Evolutionary conservation across 2,888 invertebrate genomes (phyloP).

Genomic region (Hermaeophaga mercurialis): DNA sequence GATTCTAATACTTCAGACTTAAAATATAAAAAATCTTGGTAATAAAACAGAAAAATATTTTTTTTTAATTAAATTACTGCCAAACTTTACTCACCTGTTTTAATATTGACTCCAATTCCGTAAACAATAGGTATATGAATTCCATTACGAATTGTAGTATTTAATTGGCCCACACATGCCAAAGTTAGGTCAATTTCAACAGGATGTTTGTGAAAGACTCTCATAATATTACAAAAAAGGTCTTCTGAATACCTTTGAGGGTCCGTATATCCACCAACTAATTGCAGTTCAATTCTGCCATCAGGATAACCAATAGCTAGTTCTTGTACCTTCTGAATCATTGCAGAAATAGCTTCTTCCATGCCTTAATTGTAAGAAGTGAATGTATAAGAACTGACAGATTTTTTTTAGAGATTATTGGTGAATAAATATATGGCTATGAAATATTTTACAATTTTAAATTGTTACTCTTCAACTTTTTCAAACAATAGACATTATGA

Average conservation of each 20-base stretch:
- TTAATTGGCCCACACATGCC: constrained; percentile 89
- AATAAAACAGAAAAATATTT: too few species aligned
- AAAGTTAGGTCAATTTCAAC: constrained; percentile 87
- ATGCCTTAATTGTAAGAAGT: constrained; percentile 60
- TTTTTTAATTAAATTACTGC: too few species aligned
- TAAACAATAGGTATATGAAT: constrained; percentile 87
- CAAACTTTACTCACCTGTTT: constrained; percentile 66
- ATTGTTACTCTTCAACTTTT: too few species aligned
- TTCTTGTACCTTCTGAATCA: constrained; percentile 83
- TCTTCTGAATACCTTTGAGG: constrained; percentile 85
- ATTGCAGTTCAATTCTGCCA: constrained; percentile 85
- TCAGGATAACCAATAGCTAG: constrained; percentile 83
- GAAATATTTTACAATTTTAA: too few species aligned
- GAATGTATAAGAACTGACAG: too few species aligned
- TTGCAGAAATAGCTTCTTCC: constrained; percentile 79
- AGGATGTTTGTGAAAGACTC: constrained; percentile 85
- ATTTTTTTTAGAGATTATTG: too few species aligned
- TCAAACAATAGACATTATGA: too few species aligned
- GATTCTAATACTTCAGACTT: too few species aligned
- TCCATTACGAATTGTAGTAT: constrained; percentile 80
- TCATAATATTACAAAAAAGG: constrained; percentile 85
- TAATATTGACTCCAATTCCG: constrained; percentile 87
- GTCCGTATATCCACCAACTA: constrained; percentile 91
- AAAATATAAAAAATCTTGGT: too few species aligned
- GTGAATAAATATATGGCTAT: too few species aligned